Evolutionary conservation across 2,888 invertebrate species (phyloP).

Genomic region (Smittia sp.): DNA sequence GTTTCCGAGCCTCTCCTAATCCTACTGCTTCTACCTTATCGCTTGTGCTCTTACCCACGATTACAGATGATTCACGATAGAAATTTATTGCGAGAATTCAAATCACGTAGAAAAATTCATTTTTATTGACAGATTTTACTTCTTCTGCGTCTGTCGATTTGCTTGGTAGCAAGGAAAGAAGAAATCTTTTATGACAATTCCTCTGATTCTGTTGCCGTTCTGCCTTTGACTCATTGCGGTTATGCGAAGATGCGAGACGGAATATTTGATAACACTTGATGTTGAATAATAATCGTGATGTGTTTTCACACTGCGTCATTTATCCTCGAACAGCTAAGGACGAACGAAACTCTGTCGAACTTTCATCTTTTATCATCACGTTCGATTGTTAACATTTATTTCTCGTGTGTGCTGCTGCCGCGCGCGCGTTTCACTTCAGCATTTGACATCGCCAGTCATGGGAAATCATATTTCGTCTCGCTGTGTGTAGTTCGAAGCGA

Average conservation of each 20-base stretch:
- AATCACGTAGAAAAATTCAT: constrained; percentile 37
- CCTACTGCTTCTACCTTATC: too few species aligned
- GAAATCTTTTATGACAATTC: constrained; percentile 3
- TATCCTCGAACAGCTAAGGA: not conserved
- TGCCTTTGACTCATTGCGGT: not conserved
- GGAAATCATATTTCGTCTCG: not conserved
- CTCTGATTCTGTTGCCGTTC: not conserved
- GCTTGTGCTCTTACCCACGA: not conserved
- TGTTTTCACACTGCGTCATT: not conserved
- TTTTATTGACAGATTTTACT: constrained; percentile 40
- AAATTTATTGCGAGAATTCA: constrained; percentile 30
- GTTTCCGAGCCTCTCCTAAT: too few species aligned
- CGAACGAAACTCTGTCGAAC: not conserved
- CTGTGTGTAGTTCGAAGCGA: not conserved
- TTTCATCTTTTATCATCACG: constrained; percentile 27
- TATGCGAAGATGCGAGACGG: not conserved
- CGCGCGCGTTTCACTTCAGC: not conserved
- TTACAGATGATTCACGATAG: not conserved
- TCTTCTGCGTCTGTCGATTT: not conserved
- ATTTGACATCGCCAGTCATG: constrained; percentile 16
- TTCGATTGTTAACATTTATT: constrained; percentile 40
- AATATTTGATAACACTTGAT: not conserved
- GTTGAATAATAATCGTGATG: not conserved
- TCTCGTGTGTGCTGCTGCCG: constrained; percentile 12
- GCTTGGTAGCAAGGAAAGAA: not conserved